Conservation (phyloP, 2,888 invertebrate species). For the Mycogona germanica region DNA sequence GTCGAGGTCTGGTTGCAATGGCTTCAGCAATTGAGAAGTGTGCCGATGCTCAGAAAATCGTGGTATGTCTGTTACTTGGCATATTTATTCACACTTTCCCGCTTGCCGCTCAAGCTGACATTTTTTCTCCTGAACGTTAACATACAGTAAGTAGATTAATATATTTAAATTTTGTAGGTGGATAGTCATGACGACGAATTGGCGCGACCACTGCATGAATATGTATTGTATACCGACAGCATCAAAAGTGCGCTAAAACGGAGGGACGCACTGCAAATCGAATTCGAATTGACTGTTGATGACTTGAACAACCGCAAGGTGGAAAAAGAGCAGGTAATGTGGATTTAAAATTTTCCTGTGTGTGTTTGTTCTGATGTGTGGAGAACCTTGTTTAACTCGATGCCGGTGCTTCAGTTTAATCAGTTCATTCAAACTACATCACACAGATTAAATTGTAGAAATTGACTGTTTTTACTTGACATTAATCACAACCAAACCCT, state of each 20-base stretch:
- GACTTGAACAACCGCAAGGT: slow-evolving; percentile 46
- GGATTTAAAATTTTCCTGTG: neutral
- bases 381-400: too few species aligned
- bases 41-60: slow-evolving; percentile 28
- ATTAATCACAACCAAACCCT: too few species aligned
- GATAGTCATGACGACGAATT: slow-evolving; percentile 1
- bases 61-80: slow-evolving; percentile 26
- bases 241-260: slow-evolving; percentile 50
- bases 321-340: slow-evolving; percentile 48
- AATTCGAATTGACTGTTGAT: slow-evolving; percentile 49
- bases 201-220: slow-evolving; percentile 43
- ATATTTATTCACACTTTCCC: neutral
- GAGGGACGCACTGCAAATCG: slow-evolving; percentile 49
- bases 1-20: slow-evolving; percentile 28
- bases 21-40: slow-evolving; percentile 31
- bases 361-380: neutral
- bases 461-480: too few species aligned
- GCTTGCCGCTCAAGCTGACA: too few species aligned
- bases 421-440: too few species aligned
- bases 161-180: slow-evolving; percentile 2
- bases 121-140: neutral
- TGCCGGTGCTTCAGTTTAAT: too few species aligned
- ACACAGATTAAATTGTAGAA: too few species aligned
- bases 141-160: neutral
- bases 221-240: slow-evolving; percentile 51